These are phyloP conservation scores for Gibbula magus DNA, from an alignment of 2,888 invertebrate species.

Conservation along the genomic window DNA sequence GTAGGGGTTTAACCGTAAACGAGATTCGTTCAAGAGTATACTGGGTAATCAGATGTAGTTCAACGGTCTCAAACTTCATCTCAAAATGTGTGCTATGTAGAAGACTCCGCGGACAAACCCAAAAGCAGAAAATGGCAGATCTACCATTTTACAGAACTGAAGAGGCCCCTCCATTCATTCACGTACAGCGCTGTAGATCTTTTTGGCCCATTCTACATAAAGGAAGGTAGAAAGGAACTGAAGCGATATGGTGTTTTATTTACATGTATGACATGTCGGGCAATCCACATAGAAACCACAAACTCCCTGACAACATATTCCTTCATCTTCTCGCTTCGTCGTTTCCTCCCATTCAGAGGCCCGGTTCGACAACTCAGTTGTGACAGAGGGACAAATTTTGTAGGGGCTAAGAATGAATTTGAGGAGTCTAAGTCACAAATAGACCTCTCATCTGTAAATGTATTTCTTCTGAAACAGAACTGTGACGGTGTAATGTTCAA, in stretches of 20 bases:
- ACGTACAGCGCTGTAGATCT: background rate
- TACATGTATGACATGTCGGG: background rate
- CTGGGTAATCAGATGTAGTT: background rate
- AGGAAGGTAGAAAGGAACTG: background rate
- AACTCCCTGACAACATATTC: no score
- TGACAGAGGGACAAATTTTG: no score
- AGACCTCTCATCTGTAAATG: no score
- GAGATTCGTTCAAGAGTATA: background rate
- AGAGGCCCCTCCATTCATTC: background rate
- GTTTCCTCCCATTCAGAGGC: no score
- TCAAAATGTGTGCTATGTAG: background rate
- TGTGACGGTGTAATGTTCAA: no score
- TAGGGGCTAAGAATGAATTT: no score
- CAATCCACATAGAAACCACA: background rate
- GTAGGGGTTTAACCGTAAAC: background rate
- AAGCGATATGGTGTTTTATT: background rate
- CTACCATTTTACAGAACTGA: background rate
- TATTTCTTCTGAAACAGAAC: no score
- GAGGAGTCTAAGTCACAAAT: no score
- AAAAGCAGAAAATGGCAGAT: background rate
- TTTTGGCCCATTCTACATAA: background rate
- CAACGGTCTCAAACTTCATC: background rate
- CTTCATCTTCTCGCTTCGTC: no score
- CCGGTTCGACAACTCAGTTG: no score
- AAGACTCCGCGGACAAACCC: no score